Evolutionary conservation across 2,888 invertebrate genomes (phyloP).

Genomic region (Drepanosiphum platanoidis): DNA sequence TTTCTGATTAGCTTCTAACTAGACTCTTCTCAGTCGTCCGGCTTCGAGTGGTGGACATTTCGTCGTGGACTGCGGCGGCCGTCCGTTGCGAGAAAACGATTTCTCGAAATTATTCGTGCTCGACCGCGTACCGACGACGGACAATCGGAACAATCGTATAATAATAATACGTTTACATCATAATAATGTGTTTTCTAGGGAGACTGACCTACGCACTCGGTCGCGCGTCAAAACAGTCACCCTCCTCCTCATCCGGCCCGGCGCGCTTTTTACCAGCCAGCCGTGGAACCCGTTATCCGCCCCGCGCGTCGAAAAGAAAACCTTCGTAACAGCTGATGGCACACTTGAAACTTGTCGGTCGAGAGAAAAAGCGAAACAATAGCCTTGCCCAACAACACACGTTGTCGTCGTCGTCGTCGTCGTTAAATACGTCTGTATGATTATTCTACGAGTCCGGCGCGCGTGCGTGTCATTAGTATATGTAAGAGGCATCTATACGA

Average conservation of each 20-base stretch:
- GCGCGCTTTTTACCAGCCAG: background rate
- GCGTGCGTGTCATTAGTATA: too few relatives aligned
- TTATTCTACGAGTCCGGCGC: background rate
- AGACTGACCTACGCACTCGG: background rate
- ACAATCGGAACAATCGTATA: too few relatives aligned
- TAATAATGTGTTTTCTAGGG: too few relatives aligned
- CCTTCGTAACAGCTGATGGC: background rate
- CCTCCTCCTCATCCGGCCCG: background rate
- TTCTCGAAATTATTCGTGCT: too few relatives aligned
- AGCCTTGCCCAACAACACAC: background rate
- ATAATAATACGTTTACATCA: too few relatives aligned
- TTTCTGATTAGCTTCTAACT: too few relatives aligned
- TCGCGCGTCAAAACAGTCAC: background rate
- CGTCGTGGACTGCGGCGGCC: too few relatives aligned
- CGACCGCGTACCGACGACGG: too few relatives aligned
- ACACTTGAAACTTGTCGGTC: background rate
- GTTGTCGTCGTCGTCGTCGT: background rate
- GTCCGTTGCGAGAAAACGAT: too few relatives aligned
- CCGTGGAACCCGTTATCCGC: background rate
- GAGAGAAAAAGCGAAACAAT: background rate
- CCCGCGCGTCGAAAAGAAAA: background rate
- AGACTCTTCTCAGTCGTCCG: too few relatives aligned
- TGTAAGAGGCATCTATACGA: too few relatives aligned
- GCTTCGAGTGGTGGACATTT: too few relatives aligned
- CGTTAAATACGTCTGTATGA: background rate